Base-by-base conservation (phyloP, 2,113 vertebrate species). In the Catharus bicknelli region DNA sequence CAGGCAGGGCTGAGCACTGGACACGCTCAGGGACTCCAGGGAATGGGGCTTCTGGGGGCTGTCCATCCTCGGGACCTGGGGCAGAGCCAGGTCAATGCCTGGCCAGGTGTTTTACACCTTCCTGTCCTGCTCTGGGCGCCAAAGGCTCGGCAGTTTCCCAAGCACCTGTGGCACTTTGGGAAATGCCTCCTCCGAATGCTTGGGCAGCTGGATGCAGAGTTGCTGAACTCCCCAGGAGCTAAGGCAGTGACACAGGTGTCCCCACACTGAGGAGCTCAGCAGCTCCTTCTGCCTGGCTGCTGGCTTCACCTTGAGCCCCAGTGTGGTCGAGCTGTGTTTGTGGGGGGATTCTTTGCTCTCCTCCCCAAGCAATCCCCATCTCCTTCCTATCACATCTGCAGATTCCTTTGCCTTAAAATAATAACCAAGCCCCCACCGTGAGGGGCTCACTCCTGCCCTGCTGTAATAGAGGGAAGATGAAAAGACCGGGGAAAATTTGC, bases 121-220 rank as follows among this genome's bases (percentile, higher is more conserved):
- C 62, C 36, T 27, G 22, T 22, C 45, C 21, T 21, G 38, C 59
- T 10, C 48, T n/a, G 25, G 42, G 13, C 36, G 57, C 67, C 54
- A 64, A 79, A 80, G 59, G 63, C 68, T 77, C 67, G 9, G 45
- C 51, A 66, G 47, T 53, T 69, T 74, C 53, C 34, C 48, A 9
- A 14, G 69, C 22, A 74, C 50, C 13, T 0, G 4, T 18, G 27
- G 43, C 43, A 13, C 48, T 58, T 55, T 13, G 40, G 47, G 36
- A 87, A 76, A 51, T 30, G 27, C 3, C 23, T 25, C 23, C 22
- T 81, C 16, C 18, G 38, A 22, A 26, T 5, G 7, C 79, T 22
- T 29, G 61, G 21, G 19, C 34, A 70, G n/a, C 21, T 2, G 0
- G 0, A 22, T 38, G 53, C 0, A 2, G 40, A 76, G 40, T 3